phyloP scores from a whole-genome alignment of 2,888 invertebrate genomes.

The Ichneumon xanthorius region DNA sequence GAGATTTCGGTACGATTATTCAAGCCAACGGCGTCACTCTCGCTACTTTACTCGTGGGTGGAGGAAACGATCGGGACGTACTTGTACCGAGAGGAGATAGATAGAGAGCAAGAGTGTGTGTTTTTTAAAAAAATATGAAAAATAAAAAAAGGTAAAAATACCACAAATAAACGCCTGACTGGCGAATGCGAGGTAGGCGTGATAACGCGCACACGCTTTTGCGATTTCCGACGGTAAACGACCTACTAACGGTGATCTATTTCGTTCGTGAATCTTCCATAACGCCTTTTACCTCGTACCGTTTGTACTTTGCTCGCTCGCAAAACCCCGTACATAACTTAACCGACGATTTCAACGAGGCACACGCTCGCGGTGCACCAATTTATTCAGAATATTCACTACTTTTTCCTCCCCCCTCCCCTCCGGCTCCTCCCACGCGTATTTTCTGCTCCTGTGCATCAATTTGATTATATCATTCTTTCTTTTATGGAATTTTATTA shows the following conservation, averaged over 20 bases:
- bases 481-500: neutral
- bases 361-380: constrained; percentile 58
- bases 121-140: neutral
- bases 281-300: constrained; percentile 41
- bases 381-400: constrained; percentile 69
- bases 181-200: constrained; percentile 33
- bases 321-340: constrained; percentile 36
- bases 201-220: constrained; percentile 25
- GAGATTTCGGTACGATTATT: constrained; percentile 54
- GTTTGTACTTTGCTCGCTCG: constrained; percentile 24
- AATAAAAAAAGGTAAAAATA: constrained; percentile 8
- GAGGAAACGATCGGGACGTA: constrained; percentile 7
- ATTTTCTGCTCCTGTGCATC: neutral
- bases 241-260: constrained; percentile 76
- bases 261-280: constrained; percentile 71
- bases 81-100: constrained; percentile 20
- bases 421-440: neutral
- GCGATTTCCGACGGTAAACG: constrained; percentile 69
- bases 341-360: constrained; percentile 40
- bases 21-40: constrained; percentile 44
- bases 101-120: constrained; percentile 6
- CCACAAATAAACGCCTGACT: constrained; percentile 17
- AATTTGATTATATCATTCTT: neutral
- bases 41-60: constrained; percentile 52
- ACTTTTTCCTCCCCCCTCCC: neutral